A percentile compares a stretch with the other conserved stretches of the same genome.
These are phyloP conservation scores for Ochotona princeps DNA, from an alignment of 2,113 vertebrate genomes.

Conservation along the genomic window DNA sequence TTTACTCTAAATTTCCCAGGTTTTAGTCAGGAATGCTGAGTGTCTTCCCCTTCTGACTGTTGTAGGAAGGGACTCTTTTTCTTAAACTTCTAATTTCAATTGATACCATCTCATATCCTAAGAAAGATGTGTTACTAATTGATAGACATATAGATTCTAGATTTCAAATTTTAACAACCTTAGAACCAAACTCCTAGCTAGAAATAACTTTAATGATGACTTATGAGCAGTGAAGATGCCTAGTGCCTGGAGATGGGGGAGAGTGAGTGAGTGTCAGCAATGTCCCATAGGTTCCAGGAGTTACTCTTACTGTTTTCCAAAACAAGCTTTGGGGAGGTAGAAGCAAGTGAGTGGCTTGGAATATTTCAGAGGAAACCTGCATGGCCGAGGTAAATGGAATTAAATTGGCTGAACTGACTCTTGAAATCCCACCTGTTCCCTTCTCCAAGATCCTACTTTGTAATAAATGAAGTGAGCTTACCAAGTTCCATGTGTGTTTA, in stretches of 20 bases:
- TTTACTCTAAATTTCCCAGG: slow-evolving; percentile 21
- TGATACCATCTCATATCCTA: slow-evolving; percentile 12
- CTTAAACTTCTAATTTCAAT: slow-evolving; percentile 27
- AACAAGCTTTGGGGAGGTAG: not conserved
- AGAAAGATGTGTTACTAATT: slow-evolving; percentile 21
- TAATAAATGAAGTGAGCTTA: not conserved
- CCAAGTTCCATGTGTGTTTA: not conserved
- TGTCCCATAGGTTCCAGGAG: not conserved
- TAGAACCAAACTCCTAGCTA: not conserved
- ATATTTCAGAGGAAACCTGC: not conserved
- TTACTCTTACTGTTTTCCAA: not conserved
- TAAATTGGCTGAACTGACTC: not conserved
- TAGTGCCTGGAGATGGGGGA: not conserved
- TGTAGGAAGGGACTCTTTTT: not conserved
- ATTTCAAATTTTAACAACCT: slow-evolving; percentile 38
- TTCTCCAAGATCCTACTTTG: not conserved
- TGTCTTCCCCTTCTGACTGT: not conserved
- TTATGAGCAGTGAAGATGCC: not conserved
- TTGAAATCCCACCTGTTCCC: not conserved
- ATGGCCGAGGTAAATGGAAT: not conserved
- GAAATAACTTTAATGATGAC: not conserved
- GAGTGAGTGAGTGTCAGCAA: not conserved
- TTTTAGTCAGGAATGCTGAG: not conserved
- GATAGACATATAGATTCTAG: not conserved
- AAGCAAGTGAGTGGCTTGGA: not conserved